Evolutionary conservation across 2,113 vertebrate species (phyloP).

Genomic region (Felis catus): F.catus_Fca126_mat1.0 CM031421.1:15406001-15406500

Average conservation of each 20-base stretch:
- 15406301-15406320: neutral
- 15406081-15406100: neutral
- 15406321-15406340: slow-evolving; percentile 46
- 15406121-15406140: neutral
- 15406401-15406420: slow-evolving; percentile 57
- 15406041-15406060: too few relatives aligned
- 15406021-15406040: too few relatives aligned
- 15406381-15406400: slow-evolving; percentile 65
- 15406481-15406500: neutral
- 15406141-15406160: neutral
- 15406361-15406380: slow-evolving; percentile 53
- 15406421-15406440: slow-evolving; percentile 45
- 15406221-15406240: neutral
- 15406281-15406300: neutral
- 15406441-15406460: slow-evolving; percentile 49
- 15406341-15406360: slow-evolving; percentile 51
- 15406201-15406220: neutral
- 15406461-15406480: slow-evolving; percentile 47
- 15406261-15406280: neutral
- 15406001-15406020: too few relatives aligned
- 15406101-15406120: neutral
- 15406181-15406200: neutral
- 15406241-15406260: neutral
- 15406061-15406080: neutral
- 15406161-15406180: neutral